These are phyloP conservation scores for Alligator mississippiensis DNA, from an alignment of 2,113 vertebrate species.

Conservation along the genomic window DNA sequence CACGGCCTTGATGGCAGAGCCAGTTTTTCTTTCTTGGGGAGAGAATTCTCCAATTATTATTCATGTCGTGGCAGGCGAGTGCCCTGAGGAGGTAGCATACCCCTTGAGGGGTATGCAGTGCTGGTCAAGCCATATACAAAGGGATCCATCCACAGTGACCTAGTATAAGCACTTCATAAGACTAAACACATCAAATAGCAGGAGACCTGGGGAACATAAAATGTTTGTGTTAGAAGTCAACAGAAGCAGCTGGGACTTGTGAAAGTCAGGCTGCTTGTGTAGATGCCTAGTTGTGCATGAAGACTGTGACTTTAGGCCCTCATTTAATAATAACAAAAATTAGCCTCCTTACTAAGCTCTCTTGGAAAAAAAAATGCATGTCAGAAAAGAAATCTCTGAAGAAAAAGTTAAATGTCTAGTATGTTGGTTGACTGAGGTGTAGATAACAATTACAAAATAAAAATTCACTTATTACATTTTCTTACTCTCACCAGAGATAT, in stretches of 20 bases:
- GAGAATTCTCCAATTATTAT: too few relatives aligned
- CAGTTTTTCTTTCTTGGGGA: too few relatives aligned
- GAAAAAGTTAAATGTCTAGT: background rate
- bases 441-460: constrained; percentile 13
- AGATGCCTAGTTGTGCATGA: background rate
- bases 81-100: too few relatives aligned
- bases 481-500: constrained; percentile 16
- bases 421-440: background rate
- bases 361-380: background rate
- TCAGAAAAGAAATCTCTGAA: background rate
- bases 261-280: background rate
- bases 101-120: too few relatives aligned
- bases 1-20: too few relatives aligned
- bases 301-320: background rate
- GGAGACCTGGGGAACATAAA: background rate
- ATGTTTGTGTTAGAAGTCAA: background rate
- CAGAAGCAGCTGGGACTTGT: background rate
- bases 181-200: background rate
- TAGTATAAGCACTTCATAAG: background rate
- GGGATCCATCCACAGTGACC: too few relatives aligned
- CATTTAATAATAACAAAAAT: background rate
- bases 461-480: background rate
- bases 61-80: too few relatives aligned
- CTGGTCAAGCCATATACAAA: too few relatives aligned
- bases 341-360: background rate